phyloP scores from a whole-genome alignment of 1,140 invertebrate species.

The Colletes latitarsis region DNA sequence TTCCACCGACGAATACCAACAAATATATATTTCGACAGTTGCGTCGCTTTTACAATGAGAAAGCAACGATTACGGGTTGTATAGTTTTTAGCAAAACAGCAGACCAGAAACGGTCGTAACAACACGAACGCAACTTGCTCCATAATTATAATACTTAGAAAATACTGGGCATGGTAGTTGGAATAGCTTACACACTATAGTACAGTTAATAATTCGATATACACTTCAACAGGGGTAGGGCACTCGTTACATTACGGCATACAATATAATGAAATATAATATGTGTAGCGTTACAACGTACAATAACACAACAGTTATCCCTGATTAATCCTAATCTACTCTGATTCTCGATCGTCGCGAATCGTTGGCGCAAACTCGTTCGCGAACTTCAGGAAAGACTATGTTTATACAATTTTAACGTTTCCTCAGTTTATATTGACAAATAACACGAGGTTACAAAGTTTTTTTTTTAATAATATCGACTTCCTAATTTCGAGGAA shows the following conservation, averaged over 20 bases:
- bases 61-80: background rate
- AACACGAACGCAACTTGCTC: conserved; percentile 42
- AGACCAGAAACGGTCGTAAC: conserved; percentile 12
- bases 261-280: conserved; percentile 59
- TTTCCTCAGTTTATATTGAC: too few species aligned
- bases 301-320: conserved; percentile 52
- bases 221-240: conserved; percentile 62
- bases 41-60: too few species aligned
- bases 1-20: background rate
- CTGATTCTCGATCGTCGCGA: conserved; percentile 23
- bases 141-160: conserved; percentile 70
- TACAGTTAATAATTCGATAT: conserved; percentile 69
- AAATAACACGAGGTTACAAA: background rate
- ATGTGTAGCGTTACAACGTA: conserved; percentile 55
- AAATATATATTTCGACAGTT: too few species aligned
- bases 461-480: background rate
- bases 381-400: background rate
- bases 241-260: conserved; percentile 57
- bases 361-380: conserved; percentile 6
- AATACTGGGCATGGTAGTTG: conserved; percentile 75
- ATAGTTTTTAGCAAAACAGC: background rate
- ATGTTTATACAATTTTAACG: too few species aligned
- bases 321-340: conserved; percentile 53
- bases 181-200: conserved; percentile 67
- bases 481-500: background rate